Base-by-base conservation (phyloP, 1,140 invertebrate genomes). In the Achatina immaculata region DNA sequence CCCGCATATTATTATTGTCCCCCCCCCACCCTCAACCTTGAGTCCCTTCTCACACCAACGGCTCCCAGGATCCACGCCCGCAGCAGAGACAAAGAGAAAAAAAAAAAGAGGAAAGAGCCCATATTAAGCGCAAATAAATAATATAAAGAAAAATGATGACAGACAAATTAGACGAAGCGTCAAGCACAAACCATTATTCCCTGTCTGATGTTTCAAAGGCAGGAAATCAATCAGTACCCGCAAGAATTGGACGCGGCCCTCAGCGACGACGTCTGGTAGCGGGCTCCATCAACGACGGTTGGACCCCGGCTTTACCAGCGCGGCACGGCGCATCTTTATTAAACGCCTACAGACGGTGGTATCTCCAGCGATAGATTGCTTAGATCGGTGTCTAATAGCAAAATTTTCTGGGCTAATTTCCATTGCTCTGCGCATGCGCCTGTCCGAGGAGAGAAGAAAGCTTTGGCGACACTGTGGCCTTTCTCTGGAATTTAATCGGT, bases 341-440 rank as follows among this genome's bases (percentile, higher is more conserved):
- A 68, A 78, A 78, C 55, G 74, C 55, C 55, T 65, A 16, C 38
- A 28, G 62, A 40, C 62, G 28, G 40, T 38, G 28, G 40, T 24
- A 68, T 28, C 76, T 40, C 65, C 62, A 7, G 43, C 58, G 76
- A 78, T 78, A 78, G 76, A 78, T 78, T 78, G 76, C 76, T 58
- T 78, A 42, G 76, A 78, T 78, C 76, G 76, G 36, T 45, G 48
- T 78, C 76, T 78, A 78, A 78, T 78, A 68, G 76, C 76, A 28
- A 78, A 66, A 78, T 78, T 78, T 78, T 78, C 58, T 24, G 43
- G 65, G 65, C 76, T 78, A 78, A 78, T 78, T 78, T 78, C 62
- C 62, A 78, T 78, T 51, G 76, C 76, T 78, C 40, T 28, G 38
- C 4, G 55, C 19, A 40, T 43, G 42, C 40, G 71, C 31, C n/a